Percentiles rank a stretch among this genome's conserved stretches.
phyloP scores from a whole-genome alignment of 2,797 vertebrate species.

The Micrastur ruficollis region DNA sequence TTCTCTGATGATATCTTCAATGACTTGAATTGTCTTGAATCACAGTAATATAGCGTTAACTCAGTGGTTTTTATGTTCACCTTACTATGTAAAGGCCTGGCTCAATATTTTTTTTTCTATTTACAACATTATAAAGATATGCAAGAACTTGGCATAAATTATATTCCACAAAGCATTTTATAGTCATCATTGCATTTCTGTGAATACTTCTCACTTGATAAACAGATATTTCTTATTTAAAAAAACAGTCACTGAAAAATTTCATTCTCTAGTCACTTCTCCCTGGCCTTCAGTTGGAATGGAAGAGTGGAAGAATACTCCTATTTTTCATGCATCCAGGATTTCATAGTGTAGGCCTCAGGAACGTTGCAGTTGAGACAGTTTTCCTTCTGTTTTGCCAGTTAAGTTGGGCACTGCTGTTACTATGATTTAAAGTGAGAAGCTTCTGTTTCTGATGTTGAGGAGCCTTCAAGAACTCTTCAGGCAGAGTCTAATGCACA shows the following conservation, averaged over 20 bases:
- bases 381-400: background rate
- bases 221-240: background rate
- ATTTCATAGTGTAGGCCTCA: background rate
- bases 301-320: background rate
- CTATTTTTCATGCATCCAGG: background rate
- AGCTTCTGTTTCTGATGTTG: background rate
- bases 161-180: background rate
- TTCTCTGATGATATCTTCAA: background rate
- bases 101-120: background rate
- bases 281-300: background rate
- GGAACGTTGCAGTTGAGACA: background rate
- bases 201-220: background rate
- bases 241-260: background rate
- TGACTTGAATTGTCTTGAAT: background rate
- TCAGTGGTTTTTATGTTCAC: background rate
- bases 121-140: background rate
- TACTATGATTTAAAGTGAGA: background rate
- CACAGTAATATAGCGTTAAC: background rate
- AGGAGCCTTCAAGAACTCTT: background rate
- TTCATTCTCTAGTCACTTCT: background rate
- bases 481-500: background rate
- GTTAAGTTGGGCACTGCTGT: background rate
- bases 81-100: background rate
- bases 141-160: background rate
- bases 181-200: fast-evolving